Evolutionary conservation across 1,140 invertebrate species (phyloP).

Genomic region (Drosophila sproati): DNA sequence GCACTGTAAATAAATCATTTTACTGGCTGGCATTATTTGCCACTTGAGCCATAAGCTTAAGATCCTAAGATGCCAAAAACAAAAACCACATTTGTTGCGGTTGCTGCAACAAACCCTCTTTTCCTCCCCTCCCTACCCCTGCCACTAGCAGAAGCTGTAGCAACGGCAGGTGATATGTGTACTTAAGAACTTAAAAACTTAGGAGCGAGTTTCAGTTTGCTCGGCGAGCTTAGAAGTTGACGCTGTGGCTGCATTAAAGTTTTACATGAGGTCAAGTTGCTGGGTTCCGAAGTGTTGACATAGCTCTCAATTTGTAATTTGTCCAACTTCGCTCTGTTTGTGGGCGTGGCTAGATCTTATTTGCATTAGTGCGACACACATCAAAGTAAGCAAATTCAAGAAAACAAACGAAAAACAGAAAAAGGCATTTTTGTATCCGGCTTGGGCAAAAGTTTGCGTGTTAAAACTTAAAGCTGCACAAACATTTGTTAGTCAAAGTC

Average conservation of each 20-base stretch:
- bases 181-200: conserved; percentile 66
- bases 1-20: conserved; percentile 55
- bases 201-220: conserved; percentile 48
- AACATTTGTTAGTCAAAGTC: conserved; percentile 30
- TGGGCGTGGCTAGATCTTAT: conserved; percentile 50
- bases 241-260: conserved; percentile 54
- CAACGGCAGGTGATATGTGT: conserved; percentile 58
- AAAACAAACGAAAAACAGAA: conserved; percentile 6
- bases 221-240: conserved; percentile 33
- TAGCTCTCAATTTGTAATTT: conserved; percentile 66
- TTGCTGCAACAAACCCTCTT: conserved; percentile 3
- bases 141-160: no score
- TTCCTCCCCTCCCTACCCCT: neutral
- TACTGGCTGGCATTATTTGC: conserved; percentile 32
- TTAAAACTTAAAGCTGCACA: conserved; percentile 50
- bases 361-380: conserved; percentile 61
- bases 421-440: conserved; percentile 23
- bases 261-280: conserved; percentile 50
- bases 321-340: conserved; percentile 22
- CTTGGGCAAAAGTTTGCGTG: conserved; percentile 28
- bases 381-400: conserved; percentile 31
- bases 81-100: conserved; percentile 58
- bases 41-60: conserved; percentile 42
- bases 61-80: conserved; percentile 27
- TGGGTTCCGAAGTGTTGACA: conserved; percentile 42